phyloP scores from a whole-genome alignment of 30 jellyfish, hydroid and myxozoan species.

The Clytia hemisphaerica region DNA sequence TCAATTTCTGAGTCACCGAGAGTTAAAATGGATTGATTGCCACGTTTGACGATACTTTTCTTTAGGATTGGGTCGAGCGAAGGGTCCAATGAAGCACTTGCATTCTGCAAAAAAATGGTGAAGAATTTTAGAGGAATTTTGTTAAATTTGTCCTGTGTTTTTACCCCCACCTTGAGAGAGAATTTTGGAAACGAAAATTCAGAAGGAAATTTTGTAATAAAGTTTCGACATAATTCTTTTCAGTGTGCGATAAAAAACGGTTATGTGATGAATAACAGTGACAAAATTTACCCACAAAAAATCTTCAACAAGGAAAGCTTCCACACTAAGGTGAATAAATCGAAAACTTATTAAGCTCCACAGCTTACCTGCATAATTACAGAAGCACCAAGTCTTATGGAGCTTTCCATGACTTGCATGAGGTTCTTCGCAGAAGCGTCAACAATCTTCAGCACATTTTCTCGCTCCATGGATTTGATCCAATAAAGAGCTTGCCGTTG shows the following conservation, averaged over 20 bases:
- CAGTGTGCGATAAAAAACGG: too few relatives aligned
- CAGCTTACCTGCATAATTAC: conserved; percentile 62
- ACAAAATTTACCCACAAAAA: too few relatives aligned
- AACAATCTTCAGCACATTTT: conserved; percentile 31
- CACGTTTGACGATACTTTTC: conserved; percentile 23
- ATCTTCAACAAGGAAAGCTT: too few relatives aligned
- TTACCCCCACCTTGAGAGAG: neutral
- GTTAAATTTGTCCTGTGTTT: neutral
- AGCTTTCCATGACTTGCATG: conserved; percentile 63
- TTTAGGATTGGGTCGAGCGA: conserved; percentile 63
- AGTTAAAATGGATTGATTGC: conserved; percentile 15
- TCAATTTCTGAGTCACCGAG: conserved; percentile 72
- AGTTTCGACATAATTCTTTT: too few relatives aligned
- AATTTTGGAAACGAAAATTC: too few relatives aligned
- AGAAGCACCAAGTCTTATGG: conserved; percentile 69
- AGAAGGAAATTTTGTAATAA: too few relatives aligned
- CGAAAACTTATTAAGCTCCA: neutral
- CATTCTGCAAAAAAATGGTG: conserved; percentile 39
- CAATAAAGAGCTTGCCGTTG: conserved; percentile 78
- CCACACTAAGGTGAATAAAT: neutral
- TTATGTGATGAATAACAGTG: too few relatives aligned
- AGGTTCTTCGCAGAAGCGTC: conserved; percentile 57
- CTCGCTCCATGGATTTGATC: conserved; percentile 54
- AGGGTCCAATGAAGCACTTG: conserved; percentile 53
- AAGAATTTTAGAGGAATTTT: neutral